phyloP scores from a whole-genome alignment of 2,888 invertebrate species.

The Tortrix viridana region DNA sequence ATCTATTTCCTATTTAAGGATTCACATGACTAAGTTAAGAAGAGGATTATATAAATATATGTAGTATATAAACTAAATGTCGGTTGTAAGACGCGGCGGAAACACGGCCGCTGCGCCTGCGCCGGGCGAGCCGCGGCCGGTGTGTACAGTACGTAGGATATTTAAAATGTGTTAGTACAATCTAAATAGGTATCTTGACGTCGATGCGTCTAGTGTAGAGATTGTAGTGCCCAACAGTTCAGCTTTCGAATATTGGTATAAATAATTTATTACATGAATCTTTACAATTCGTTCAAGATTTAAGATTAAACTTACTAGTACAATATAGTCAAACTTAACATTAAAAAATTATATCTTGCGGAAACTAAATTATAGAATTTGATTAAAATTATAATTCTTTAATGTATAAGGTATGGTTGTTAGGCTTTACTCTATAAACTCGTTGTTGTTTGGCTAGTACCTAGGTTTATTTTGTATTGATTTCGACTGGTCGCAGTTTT shows the following conservation, averaged over 20 bases:
- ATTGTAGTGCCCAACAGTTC: slow-evolving; percentile 73
- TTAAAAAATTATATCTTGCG: slow-evolving; percentile 56
- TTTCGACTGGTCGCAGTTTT: slow-evolving; percentile 16
- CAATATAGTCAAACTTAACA: slow-evolving; percentile 52
- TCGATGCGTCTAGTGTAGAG: slow-evolving; percentile 72
- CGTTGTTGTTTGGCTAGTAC: slow-evolving; percentile 53
- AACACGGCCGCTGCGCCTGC: background rate
- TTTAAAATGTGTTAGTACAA: slow-evolving; percentile 64
- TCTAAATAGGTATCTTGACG: slow-evolving; percentile 66
- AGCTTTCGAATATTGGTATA: slow-evolving; percentile 83
- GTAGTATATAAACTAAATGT: slow-evolving; percentile 19
- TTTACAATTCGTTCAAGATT: slow-evolving; percentile 68
- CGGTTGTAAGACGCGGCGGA: slow-evolving; percentile 39
- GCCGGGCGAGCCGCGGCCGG: slow-evolving; percentile 42
- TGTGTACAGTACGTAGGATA: slow-evolving; percentile 67
- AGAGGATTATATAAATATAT: slow-evolving; percentile 18
- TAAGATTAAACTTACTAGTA: slow-evolving; percentile 64
- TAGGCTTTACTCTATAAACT: slow-evolving; percentile 66
- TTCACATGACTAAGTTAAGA: slow-evolving; percentile 7
- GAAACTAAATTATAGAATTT: slow-evolving; percentile 56
- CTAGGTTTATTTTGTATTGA: slow-evolving; percentile 48
- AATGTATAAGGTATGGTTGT: slow-evolving; percentile 74
- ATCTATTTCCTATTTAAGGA: slow-evolving; percentile 10
- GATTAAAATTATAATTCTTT: slow-evolving; percentile 55
- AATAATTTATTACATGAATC: slow-evolving; percentile 62